A percentile compares a stretch with the other conserved stretches of the same genome.
Evolutionary conservation across 2,888 invertebrate species (phyloP).

Genomic region (Drosophila buzzatii): DNA sequence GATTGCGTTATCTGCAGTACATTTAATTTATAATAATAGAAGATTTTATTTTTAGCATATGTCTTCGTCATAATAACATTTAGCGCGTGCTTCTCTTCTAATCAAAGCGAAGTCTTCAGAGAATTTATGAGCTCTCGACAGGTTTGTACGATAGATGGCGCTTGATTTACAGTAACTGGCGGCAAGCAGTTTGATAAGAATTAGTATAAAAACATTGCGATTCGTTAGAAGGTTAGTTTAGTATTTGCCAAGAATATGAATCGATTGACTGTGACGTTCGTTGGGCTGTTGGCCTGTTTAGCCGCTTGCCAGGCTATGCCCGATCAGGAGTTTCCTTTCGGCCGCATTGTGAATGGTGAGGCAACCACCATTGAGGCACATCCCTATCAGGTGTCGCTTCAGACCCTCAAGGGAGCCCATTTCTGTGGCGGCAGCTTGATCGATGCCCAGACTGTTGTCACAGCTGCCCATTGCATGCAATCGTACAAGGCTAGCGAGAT

Average conservation of each 20-base stretch:
- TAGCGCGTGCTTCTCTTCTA: not conserved
- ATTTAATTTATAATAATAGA: not conserved
- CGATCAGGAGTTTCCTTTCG: conserved; percentile 62
- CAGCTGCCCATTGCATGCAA: conserved; percentile 85
- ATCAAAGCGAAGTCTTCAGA: not conserved
- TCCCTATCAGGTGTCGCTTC: conserved; percentile 86
- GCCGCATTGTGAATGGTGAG: conserved; percentile 85
- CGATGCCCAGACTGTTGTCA: conserved; percentile 78
- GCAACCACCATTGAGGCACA: conserved; percentile 82
- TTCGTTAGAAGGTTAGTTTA: conserved; percentile 24
- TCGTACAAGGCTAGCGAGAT: conserved; percentile 48
- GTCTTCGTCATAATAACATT: conserved; percentile 1
- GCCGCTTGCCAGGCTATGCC: conserved; percentile 43
- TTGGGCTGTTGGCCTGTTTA: conserved; percentile 53
- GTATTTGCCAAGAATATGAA: conserved; percentile 55
- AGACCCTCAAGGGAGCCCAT: conserved; percentile 76
- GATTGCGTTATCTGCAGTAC: not conserved
- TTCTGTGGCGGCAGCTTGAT: conserved; percentile 86
- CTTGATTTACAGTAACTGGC: not conserved
- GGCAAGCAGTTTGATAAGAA: not conserved
- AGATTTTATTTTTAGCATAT: not conserved
- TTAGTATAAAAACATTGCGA: conserved; percentile 51
- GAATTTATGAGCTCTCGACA: conserved; percentile 2
- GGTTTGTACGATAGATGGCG: conserved; percentile 1
- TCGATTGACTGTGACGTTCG: conserved; percentile 43